Evolutionary conservation across 2,888 invertebrate species (phyloP), one percentile per base, ranked within the genome.

Genomic region (Cantharis flavilabris): DNA sequence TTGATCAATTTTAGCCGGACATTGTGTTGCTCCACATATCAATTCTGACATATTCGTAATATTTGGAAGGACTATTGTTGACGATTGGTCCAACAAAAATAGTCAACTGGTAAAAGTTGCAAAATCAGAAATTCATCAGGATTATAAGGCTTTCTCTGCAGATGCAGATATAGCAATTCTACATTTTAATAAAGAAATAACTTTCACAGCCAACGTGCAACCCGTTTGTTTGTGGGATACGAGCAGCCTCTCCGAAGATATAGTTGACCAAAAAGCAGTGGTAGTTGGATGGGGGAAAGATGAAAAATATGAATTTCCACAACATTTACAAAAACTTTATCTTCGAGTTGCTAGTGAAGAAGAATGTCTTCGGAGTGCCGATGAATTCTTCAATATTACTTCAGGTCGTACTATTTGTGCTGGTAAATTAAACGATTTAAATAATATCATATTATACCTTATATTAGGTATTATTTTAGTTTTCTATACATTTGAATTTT

Each of bases 201-300:
- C 88, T 9, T 91, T 90, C 84, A 89, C 90, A 0, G 89, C 90
- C 77, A 90, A 88, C 83, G 91, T 93, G 69, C 87, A 90, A 28
- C 92, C 93, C 0, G 90, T 92, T 10, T 93, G 93, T 81, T 87
- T 93, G n/a, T 92, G 92, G 92, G 89, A 90, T 0, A 90, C 90
- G 23, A 84, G 88, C 71, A 82, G 85, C 0, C 88, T 89, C 1
- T 85, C 91, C 10, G 86, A 83, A 5, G 9, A 26, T 1, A 77
- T 84, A 10, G 74, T 83, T 0, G 90, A 0, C 0, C 86, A 87
- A 73, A 83, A 80, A 14, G 92, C 91, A 13, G 87, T 88, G 86
- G 91, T 92, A 3, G 90, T 91, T 0, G 92, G 92, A 5, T 92
- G 92, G 92, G 92, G 92, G 10, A 87, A 87, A 9, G 90, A 89